phyloP scores from a whole-genome alignment of 2,113 vertebrate genomes.

The Tachycineta bicolor region DNA sequence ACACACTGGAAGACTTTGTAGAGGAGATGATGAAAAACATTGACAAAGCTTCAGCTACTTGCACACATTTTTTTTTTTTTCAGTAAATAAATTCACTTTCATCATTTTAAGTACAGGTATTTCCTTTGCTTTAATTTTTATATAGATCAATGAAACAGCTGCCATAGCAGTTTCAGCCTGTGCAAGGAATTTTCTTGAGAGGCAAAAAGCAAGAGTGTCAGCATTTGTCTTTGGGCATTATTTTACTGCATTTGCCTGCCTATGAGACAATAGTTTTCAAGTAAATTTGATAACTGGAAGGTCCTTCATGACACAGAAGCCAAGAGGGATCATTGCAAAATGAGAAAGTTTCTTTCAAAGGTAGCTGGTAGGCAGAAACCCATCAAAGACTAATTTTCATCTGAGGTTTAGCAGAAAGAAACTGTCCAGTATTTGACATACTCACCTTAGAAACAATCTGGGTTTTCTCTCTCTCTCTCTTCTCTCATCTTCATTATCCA shows the following conservation, averaged over 20 bases:
- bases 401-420: background rate
- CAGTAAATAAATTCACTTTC: background rate
- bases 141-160: background rate
- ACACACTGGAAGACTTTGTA: background rate
- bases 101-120: background rate
- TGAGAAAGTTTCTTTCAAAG: background rate
- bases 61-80: background rate
- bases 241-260: background rate
- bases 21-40: background rate
- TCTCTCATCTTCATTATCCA: background rate
- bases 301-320: background rate
- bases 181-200: background rate
- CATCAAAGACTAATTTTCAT: background rate
- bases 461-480: background rate
- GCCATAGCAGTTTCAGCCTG: background rate
- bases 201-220: background rate
- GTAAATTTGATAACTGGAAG: background rate
- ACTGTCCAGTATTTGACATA: background rate
- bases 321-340: background rate
- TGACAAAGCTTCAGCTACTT: background rate
- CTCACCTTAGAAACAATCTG: background rate
- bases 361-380: background rate
- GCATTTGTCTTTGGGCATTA: background rate
- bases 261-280: background rate
- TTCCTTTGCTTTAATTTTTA: background rate